phyloP scores from a whole-genome alignment of 2,113 vertebrate genomes.

The Sigmodon hispidus region DNA sequence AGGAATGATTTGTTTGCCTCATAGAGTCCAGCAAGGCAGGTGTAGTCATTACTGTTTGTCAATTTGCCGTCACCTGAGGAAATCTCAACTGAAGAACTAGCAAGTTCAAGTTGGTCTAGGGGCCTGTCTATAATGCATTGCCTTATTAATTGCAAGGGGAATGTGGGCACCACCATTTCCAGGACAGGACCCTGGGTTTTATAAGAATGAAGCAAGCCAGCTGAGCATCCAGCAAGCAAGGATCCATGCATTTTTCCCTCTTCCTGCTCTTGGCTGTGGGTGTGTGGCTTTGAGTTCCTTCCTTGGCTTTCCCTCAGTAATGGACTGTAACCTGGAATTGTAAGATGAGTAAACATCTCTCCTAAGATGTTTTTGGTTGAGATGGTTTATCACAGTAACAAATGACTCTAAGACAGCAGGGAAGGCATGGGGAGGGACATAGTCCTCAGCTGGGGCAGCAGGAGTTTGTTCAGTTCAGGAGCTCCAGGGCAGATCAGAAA shows the following conservation, averaged over 20 bases:
- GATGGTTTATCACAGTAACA: neutral
- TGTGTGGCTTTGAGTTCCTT: neutral
- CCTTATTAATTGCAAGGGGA: neutral
- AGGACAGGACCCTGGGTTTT: neutral
- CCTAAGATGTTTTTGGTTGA: neutral
- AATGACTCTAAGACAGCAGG: neutral
- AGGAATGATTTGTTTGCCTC: neutral
- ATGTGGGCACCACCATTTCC: neutral
- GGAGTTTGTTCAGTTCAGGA: neutral
- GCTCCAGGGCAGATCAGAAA: neutral
- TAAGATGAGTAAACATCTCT: neutral
- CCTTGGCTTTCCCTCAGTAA: neutral
- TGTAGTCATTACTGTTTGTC: neutral
- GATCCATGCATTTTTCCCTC: neutral
- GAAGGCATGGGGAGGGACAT: neutral
- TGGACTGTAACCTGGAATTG: neutral
- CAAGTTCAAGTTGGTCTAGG: neutral
- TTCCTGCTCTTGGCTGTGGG: neutral
- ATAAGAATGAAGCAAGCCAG: neutral
- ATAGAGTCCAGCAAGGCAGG: too few relatives aligned
- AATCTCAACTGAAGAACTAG: neutral
- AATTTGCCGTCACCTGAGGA: neutral
- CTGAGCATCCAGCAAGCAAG: neutral
- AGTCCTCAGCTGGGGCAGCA: neutral
- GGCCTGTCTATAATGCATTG: too few relatives aligned